Base-by-base conservation (phyloP, 2,797 vertebrate species). In the Manis crassicaudata region DNA sequence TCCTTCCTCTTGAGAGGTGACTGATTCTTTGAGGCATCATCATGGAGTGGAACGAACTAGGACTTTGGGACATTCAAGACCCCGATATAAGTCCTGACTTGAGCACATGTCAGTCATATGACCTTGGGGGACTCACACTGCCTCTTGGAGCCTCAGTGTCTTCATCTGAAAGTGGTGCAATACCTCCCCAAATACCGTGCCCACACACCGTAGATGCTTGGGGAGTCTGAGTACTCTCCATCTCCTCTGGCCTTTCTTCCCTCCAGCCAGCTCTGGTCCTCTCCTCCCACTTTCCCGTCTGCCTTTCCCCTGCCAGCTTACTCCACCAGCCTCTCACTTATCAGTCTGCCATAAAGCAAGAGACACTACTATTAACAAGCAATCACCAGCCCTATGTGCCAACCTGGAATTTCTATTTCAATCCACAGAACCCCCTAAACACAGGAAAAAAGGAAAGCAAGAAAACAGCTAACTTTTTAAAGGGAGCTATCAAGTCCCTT, bases 351-450 rank as follows among this genome's bases (percentile, higher is more conserved):
- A 37, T 40, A 72, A 73, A 84, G 46, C 21, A 85, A 88, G 50
- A 83, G 40, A 84, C 4, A 58, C n/a, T 25, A 20, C 16, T 25
- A 40, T 10, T 21, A 80, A 46, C 70, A 29, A 60, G 52, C 17
- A 4, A 56, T 60, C 62, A 32, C 46, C 37, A 50, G 35, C 54
- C 50, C 84, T 60, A 5, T 56, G 37, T 65, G 16, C 54, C 8
- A 86, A 86, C 37, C 40, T 80, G 35, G 37, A 84, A 88, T 87
- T 91, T 96, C 86, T 91, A 20, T 95, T 88, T 91, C 40, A 65
- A 96, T 92, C 14, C 29, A 82, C 5, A 72, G 60, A 79, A 63
- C 10, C 6, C 23, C 40, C 43, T 52, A 70, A 79, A 72, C 46
- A 54, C 3, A 58, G n/a, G 5, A 9, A 1, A 60, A n/a, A n/a